These are phyloP conservation scores for Hirundichthys speculiger DNA, from an alignment of 2,113 vertebrate species.

Conservation along the genomic window DNA sequence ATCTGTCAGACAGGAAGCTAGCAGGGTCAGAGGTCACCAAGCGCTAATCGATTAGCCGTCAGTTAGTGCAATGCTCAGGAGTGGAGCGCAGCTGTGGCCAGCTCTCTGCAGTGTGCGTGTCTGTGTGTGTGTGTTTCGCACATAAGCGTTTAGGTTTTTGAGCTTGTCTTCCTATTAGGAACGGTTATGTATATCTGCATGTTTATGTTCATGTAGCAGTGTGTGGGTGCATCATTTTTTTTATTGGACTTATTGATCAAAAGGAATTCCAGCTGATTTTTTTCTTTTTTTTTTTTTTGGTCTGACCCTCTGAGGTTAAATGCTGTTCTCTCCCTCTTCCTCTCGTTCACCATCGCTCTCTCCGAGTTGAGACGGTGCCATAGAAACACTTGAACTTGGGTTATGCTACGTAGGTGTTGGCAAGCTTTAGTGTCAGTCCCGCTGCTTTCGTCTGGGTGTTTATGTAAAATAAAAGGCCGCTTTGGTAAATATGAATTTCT, in stretches of 20 bases:
- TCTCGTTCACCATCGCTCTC: constrained; percentile 32
- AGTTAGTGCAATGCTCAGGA: constrained; percentile 88
- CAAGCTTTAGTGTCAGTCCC: constrained; percentile 61
- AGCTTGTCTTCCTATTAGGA: constrained; percentile 38
- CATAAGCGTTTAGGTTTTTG: constrained; percentile 28
- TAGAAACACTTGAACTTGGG: constrained; percentile 72
- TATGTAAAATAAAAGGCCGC: constrained; percentile 67
- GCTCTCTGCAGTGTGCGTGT: constrained; percentile 63
- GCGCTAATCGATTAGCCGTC: constrained; percentile 99
- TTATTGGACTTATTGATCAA: constrained; percentile 71
- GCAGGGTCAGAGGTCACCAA: constrained; percentile 89
- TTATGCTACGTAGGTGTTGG: constrained; percentile 60
- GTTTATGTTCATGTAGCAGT: constrained; percentile 20
- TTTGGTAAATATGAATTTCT: constrained; percentile 62
- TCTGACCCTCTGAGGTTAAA: constrained; percentile 92
- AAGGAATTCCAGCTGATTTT: constrained; percentile 88
- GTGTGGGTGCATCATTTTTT: constrained; percentile 80
- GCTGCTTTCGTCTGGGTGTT: constrained; percentile 60
- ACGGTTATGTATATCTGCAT: constrained; percentile 32
- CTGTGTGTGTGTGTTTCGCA: constrained; percentile 28
- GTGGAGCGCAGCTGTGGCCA: constrained; percentile 91
- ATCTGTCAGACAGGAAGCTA: constrained; percentile 91
- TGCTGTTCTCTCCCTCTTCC: constrained; percentile 60
- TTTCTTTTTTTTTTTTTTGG: constrained; percentile 81
- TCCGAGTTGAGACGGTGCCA: constrained; percentile 37